phyloP scores from a whole-genome alignment of 2,797 vertebrate genomes.

The Octomys mimax region DNA sequence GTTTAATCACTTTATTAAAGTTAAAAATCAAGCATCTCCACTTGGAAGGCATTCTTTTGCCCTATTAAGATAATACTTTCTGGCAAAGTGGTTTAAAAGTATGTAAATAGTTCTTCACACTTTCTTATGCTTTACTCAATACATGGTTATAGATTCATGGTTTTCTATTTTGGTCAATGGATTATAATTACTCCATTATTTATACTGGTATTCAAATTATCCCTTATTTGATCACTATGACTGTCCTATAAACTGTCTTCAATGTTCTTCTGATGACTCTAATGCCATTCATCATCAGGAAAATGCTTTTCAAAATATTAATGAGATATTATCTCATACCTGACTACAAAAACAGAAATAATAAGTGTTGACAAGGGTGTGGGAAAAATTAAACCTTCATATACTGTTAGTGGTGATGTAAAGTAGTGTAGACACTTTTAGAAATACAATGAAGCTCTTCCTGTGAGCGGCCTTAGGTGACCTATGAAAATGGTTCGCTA shows the following conservation, averaged over 20 bases:
- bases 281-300: not conserved
- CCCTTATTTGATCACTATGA: not conserved
- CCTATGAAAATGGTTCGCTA: too few species aligned
- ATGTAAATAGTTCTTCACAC: not conserved
- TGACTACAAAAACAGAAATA: not conserved
- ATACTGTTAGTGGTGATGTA: not conserved
- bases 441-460: not conserved
- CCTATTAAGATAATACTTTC: conserved; percentile 4
- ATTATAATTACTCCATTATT: not conserved
- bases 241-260: not conserved
- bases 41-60: not conserved
- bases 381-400: not conserved
- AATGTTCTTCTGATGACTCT: not conserved
- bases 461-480: too few species aligned
- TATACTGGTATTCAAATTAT: not conserved
- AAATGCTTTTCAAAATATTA: not conserved
- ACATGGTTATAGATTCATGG: not conserved
- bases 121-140: not conserved
- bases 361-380: not conserved
- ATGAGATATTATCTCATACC: not conserved
- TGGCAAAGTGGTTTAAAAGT: not conserved
- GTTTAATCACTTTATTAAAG: not conserved
- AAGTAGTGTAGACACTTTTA: not conserved
- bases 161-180: not conserved
- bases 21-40: not conserved